Conservation (phyloP, 2,888 invertebrate genomes). For the Orthonychiurus folsomi region DNA sequence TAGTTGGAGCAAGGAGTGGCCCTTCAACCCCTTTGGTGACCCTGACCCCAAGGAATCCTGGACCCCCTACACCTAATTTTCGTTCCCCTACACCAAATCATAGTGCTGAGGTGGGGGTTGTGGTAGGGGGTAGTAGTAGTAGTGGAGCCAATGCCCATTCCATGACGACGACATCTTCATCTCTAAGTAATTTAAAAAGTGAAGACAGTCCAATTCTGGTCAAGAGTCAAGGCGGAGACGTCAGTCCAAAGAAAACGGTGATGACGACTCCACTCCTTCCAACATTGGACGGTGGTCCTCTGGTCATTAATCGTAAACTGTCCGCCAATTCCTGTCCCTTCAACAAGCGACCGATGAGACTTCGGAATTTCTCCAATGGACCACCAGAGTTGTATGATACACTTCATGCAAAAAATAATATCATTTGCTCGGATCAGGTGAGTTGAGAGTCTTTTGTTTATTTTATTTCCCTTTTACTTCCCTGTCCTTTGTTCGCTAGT, state of each 20-base stretch:
- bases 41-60: too few relatives aligned
- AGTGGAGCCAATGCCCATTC: neutral
- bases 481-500: neutral
- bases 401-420: constrained; percentile 22
- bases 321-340: constrained; percentile 5
- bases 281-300: neutral
- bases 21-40: neutral
- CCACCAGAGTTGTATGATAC: constrained; percentile 37
- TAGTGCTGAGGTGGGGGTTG: too few relatives aligned
- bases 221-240: neutral
- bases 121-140: too few relatives aligned
- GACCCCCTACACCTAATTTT: neutral
- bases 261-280: neutral
- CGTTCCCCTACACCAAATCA: neutral
- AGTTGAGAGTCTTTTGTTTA: neutral
- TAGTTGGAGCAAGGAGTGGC: neutral
- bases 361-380: constrained; percentile 35
- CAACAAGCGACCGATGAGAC: constrained; percentile 34
- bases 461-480: constrained; percentile 1
- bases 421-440: neutral
- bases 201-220: constrained; percentile 1
- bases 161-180: too few relatives aligned
- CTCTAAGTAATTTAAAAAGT: too few relatives aligned
- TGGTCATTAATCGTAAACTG: neutral
- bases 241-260: neutral